phyloP scores from a whole-genome alignment of 2,888 invertebrate genomes.

The Zootermopsis nevadensis region DNA sequence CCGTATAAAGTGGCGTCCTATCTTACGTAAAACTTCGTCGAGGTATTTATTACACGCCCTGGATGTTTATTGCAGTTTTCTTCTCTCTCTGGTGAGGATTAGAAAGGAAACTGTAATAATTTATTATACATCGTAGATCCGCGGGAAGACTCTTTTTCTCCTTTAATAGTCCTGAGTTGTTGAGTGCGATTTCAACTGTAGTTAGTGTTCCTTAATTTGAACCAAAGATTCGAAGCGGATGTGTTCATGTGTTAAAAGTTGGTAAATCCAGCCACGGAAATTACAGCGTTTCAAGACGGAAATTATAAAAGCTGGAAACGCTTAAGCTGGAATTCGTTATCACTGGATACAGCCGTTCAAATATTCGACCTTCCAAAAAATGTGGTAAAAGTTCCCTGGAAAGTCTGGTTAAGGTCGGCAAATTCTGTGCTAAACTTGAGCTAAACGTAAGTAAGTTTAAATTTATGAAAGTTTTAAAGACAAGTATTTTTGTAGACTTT shows the following conservation, averaged over 20 bases:
- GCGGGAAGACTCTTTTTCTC: neutral
- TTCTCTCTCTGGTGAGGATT: neutral
- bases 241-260: conserved; percentile 37
- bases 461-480: too few relatives aligned
- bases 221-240: conserved; percentile 25
- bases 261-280: conserved; percentile 39
- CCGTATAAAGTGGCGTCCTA: neutral
- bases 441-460: neutral
- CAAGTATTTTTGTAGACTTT: too few relatives aligned
- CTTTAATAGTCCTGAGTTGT: neutral
- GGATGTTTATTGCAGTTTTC: conserved; percentile 11
- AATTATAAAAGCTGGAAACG: conserved; percentile 39
- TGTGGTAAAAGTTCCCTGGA: neutral
- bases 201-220: neutral
- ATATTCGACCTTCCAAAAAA: neutral
- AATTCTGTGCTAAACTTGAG: neutral
- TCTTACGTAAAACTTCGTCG: neutral
- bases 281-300: conserved; percentile 43
- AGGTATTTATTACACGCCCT: conserved; percentile 3
- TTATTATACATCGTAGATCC: neutral
- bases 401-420: neutral
- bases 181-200: neutral
- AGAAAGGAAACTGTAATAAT: conserved; percentile 12
- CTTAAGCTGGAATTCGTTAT: neutral
- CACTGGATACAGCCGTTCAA: conserved; percentile 2